Base-by-base conservation (phyloP, 1,140 invertebrate genomes). In the Macrocentrus cingulum region DNA sequence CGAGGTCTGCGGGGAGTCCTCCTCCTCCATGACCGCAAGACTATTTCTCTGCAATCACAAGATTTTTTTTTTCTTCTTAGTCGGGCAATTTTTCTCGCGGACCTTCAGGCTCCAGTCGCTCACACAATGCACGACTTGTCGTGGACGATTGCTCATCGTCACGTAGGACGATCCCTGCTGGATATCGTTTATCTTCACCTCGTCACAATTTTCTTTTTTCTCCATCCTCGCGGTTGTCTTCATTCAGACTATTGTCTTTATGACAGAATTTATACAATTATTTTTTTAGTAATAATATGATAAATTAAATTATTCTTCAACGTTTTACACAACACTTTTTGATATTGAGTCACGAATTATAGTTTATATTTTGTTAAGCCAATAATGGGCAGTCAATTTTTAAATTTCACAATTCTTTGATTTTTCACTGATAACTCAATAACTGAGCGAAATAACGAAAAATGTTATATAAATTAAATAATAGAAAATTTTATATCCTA, bases 151-250 rank as follows among this genome's bases (percentile, higher is more conserved):
- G 46, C 18, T 56, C 54, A 56, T 56, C 25, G 19, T 16, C 13
- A 39, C 9, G 19, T 37, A 15, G 23, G 19, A 23, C 20, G 23
- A 19, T 20, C 29, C 42, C 32, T 29, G 34, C 51, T 56, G 53
- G 42, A 44, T 11, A 18, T 45, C 53, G 19, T 44, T 45, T 41
- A 29, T 55, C 29, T 45, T 55, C 39, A 55, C 53, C 37, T 45
- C 53, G 16, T 55, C 53, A 55, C 23, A n/a, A 20, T 37, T 44
- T 44, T 55, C 9, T 32, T 23, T 25, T 49, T 2, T 32, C 34
- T 15, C 18, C 22, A 22, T 49, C 20, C n/a, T 22, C 13, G 11
- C 15, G 9, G 13, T 49, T 1, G 9, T 29, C 9, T 49, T 34
- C n/a, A 25, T 25, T 49, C 13, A 32, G n/a, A 34, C 34, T 9